Conservation (phyloP, 2,888 invertebrate species). For the Cephalotes varians region DNA sequence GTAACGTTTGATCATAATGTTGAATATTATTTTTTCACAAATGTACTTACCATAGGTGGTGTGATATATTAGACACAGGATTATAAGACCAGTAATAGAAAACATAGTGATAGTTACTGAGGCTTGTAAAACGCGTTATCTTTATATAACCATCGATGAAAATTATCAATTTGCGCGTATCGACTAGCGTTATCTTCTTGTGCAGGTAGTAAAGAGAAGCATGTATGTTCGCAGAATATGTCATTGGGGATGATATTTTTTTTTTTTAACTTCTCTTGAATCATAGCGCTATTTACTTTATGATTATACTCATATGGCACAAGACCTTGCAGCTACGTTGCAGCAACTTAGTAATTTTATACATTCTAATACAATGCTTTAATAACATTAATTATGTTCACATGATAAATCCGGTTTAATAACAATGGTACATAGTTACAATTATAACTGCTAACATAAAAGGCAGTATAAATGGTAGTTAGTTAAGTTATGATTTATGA, state of each 20-base stretch:
- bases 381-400: too few species aligned
- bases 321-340: too few species aligned
- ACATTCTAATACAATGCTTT: too few species aligned
- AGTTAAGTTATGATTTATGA: too few species aligned
- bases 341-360: too few species aligned
- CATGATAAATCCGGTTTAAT: too few species aligned
- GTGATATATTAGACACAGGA: not conserved
- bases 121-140: not conserved
- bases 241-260: not conserved
- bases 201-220: not conserved
- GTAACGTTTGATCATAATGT: not conserved
- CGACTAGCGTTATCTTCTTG: not conserved
- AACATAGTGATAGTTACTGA: constrained; percentile 1
- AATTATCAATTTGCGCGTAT: not conserved
- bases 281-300: not conserved
- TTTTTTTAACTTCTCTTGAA: not conserved
- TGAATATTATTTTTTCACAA: too few species aligned
- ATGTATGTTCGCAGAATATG: not conserved
- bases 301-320: too few species aligned
- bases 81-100: not conserved
- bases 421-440: too few species aligned
- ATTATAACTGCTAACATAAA: too few species aligned
- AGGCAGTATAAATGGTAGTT: too few species aligned
- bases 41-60: constrained; percentile 7
- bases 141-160: constrained; percentile 13